phyloP scores from a whole-genome alignment of 2,797 vertebrate species.

The Molothrus ater region DNA sequence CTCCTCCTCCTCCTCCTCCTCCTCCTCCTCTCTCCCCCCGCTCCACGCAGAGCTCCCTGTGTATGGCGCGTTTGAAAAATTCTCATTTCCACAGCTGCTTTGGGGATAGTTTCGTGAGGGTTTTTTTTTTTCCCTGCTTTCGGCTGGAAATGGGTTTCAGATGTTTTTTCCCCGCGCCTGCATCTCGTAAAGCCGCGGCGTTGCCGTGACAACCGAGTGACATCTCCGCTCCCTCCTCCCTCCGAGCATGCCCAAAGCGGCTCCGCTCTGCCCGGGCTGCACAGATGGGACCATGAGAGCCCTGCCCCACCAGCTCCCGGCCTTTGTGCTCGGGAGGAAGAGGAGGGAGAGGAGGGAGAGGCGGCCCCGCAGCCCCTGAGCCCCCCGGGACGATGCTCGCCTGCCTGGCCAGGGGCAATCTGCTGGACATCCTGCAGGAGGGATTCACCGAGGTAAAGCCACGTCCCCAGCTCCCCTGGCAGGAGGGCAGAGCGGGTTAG shows the following conservation, averaged over 20 bases:
- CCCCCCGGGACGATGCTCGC: conserved; percentile 87
- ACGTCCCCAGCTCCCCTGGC: fast-evolving
- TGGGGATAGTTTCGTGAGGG: fast-evolving
- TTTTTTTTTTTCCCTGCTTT: too few relatives aligned
- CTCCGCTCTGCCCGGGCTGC: conserved; percentile 73
- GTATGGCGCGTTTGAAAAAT: background rate
- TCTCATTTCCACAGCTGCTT: background rate
- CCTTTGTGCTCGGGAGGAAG: conserved; percentile 51
- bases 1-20: background rate
- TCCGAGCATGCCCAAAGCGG: conserved; percentile 79
- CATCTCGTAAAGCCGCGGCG: conserved; percentile 62
- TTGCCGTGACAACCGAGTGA: conserved; percentile 77
- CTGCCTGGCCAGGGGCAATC: conserved; percentile 88
- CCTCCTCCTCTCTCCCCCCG: background rate
- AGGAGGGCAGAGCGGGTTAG: background rate
- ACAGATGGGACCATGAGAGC: conserved; percentile 72
- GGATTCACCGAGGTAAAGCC: conserved; percentile 91
- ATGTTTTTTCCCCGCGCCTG: conserved; percentile 56
- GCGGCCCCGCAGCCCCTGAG: background rate
- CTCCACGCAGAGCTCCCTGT: background rate
- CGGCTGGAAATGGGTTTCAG: conserved; percentile 66
- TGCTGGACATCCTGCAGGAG: conserved; percentile 90
- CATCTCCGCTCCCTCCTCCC: background rate
- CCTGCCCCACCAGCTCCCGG: conserved; percentile 49
- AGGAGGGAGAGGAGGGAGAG: background rate